These are phyloP conservation scores for Coregonus suidteri DNA, from an alignment of 2,797 vertebrate genomes.

Conservation along the genomic window DNA sequence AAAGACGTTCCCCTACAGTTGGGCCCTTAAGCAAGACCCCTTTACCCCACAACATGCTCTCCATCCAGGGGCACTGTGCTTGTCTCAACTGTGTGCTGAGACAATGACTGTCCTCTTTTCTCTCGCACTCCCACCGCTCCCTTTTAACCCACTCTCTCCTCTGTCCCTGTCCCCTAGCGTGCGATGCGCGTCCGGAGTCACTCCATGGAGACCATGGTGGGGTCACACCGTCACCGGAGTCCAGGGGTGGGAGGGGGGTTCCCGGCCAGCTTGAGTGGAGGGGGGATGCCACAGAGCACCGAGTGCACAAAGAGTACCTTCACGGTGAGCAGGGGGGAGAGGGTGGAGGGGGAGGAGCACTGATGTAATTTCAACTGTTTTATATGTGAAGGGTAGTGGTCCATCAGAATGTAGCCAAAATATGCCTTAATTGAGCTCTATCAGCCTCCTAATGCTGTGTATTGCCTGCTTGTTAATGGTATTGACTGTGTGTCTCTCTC, in stretches of 20 bases:
- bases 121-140: conserved; percentile 76
- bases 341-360: not conserved
- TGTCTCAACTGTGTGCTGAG: too few species aligned
- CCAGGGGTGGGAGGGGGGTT: conserved; percentile 76
- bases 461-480: too few species aligned
- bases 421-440: too few species aligned
- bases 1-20: too few species aligned
- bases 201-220: conserved; percentile 98
- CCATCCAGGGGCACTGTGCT: too few species aligned
- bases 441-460: too few species aligned
- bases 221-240: conserved; percentile 87
- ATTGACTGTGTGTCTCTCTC: not conserved
- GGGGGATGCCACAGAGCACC: conserved; percentile 85
- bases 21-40: too few species aligned
- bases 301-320: conserved; percentile 96
- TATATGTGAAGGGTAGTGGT: too few species aligned
- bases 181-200: conserved; percentile 95
- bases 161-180: conserved; percentile 72
- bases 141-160: not conserved
- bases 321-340: conserved; percentile 79
- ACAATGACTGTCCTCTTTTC: not conserved
- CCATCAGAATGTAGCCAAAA: too few species aligned
- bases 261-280: conserved; percentile 91
- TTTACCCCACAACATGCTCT: too few species aligned
- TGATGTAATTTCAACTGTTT: too few species aligned